Conservation (phyloP, 2,113 vertebrate species). For the Carassius auratus region DNA sequence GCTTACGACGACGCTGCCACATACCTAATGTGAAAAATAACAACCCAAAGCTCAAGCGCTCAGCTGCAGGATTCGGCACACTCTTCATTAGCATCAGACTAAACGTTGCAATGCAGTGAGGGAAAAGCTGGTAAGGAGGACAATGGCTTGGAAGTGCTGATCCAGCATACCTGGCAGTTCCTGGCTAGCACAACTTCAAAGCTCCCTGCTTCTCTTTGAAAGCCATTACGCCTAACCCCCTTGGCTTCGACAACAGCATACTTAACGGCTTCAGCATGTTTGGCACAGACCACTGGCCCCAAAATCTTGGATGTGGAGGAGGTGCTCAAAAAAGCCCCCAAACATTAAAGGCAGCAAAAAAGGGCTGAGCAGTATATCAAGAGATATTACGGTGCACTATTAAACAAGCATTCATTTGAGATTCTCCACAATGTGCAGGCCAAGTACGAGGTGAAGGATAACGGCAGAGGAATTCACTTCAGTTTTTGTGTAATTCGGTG, state of each 20-base stretch:
- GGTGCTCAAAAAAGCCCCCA: conserved; percentile 68
- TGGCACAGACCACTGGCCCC: conserved; percentile 75
- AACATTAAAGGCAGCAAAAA: conserved; percentile 72
- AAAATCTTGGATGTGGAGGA: conserved; percentile 53
- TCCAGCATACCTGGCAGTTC: conserved; percentile 89
- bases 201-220: conserved; percentile 82
- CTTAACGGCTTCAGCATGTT: conserved; percentile 90
- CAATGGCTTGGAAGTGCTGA: conserved; percentile 76
- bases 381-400: conserved; percentile 66
- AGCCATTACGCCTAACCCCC: conserved; percentile 82
- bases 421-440: conserved; percentile 26
- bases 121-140: conserved; percentile 53
- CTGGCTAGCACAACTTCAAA: conserved; percentile 88
- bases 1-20: conserved; percentile 53
- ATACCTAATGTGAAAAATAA: conserved; percentile 50
- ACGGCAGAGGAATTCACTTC: conserved; percentile 52
- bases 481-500: conserved; percentile 38
- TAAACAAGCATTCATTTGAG: conserved; percentile 56
- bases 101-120: conserved; percentile 8
- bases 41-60: conserved; percentile 29
- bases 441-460: conserved; percentile 31
- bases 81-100: conserved; percentile 34
- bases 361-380: conserved; percentile 58
- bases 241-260: conserved; percentile 83
- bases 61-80: conserved; percentile 28